Evolutionary conservation across 1,140 invertebrate species (phyloP), one percentile per base, ranked within the genome.

Genomic region (Cydia strobilella): DNA sequence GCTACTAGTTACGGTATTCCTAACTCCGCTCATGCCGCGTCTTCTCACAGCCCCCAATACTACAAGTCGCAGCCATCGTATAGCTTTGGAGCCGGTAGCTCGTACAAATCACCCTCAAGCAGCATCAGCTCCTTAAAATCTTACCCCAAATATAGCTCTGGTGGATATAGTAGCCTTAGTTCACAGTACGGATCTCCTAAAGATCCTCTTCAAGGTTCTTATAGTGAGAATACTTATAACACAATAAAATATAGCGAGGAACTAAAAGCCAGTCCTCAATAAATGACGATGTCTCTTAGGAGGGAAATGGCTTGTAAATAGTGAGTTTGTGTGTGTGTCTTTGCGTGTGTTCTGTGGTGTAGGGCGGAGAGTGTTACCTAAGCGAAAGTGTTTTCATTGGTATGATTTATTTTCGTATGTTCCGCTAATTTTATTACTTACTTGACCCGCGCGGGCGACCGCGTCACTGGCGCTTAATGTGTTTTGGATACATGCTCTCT

Each of bases 231-330:
- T 59, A 78, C 85, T 3, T 93, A 93, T 73, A 92, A 93, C 76
- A 93, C 91, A 18, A 93, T 93, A 13, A 93, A 93, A 76, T 93
- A 91, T 75, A 93, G 91, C 76, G 86, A 91, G 74, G 90, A 91
- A 74, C 76, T 93, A 10, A 93, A 91, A 72, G 88, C 91, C 4
- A 82, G 86, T 27, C 75, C 74, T 77, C 82, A 93, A 74, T 91
- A 84, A 86, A 20, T 75, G 35, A 23, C 71, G 62, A 59, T 45
- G 72, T 13, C 20, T 75, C 35, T 74, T 74, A 74, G 72, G 75
- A 73, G 75, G 69, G 27, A 10, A 31, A 63, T 74, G 72, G 76
- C 9, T 54, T 86, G 82, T 86, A 85, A 82, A 87, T 87, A 86
- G 77, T 78, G 78, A 48, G 74, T 31, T 78, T 51, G 75, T 77